A percentile compares a stretch with the other conserved stretches of the same genome.
Conservation (phyloP, 2,888 invertebrate genomes). For the Amaurobius ferox region DNA sequence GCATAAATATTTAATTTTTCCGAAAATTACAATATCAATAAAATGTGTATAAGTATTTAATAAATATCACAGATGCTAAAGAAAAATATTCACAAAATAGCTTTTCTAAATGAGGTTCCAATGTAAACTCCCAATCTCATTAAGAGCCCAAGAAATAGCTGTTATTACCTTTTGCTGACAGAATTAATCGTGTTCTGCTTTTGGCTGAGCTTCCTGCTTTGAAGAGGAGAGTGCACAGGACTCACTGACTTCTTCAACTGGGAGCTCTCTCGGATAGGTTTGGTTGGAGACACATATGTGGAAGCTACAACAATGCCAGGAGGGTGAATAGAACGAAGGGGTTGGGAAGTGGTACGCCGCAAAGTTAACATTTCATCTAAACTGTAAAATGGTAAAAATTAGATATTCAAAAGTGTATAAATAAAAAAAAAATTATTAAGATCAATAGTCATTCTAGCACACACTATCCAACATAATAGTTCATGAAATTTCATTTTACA, state of each 20-base stretch:
- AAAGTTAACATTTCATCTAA: slow-evolving; percentile 69
- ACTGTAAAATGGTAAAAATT: slow-evolving; percentile 10
- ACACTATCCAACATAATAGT: too few relatives aligned
- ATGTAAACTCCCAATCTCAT: too few relatives aligned
- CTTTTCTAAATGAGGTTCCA: too few relatives aligned
- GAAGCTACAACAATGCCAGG: slow-evolving; percentile 43
- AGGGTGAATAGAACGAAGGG: slow-evolving; percentile 63
- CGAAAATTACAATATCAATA: too few relatives aligned
- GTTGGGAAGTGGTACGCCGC: slow-evolving; percentile 71
- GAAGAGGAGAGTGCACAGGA: slow-evolving; percentile 44
- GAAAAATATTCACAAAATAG: too few relatives aligned
- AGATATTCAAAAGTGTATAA: neutral
- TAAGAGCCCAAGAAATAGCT: too few relatives aligned
- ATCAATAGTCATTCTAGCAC: too few relatives aligned
- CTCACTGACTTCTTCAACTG: slow-evolving; percentile 36
- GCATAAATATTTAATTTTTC: too few relatives aligned
- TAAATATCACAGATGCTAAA: too few relatives aligned
- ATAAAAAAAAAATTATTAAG: too few relatives aligned
- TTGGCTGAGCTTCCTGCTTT: slow-evolving; percentile 40
- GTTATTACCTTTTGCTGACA: slow-evolving; percentile 58
- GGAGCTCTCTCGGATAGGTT: slow-evolving; percentile 65
- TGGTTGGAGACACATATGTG: slow-evolving; percentile 73
- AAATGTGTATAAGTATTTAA: too few relatives aligned
- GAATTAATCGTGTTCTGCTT: slow-evolving; percentile 48
- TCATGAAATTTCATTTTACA: too few relatives aligned